A percentile compares a stretch with the other conserved stretches of the same genome.
phyloP scores from a whole-genome alignment of 1,140 invertebrate genomes.

The Calliphora vicina region DNA sequence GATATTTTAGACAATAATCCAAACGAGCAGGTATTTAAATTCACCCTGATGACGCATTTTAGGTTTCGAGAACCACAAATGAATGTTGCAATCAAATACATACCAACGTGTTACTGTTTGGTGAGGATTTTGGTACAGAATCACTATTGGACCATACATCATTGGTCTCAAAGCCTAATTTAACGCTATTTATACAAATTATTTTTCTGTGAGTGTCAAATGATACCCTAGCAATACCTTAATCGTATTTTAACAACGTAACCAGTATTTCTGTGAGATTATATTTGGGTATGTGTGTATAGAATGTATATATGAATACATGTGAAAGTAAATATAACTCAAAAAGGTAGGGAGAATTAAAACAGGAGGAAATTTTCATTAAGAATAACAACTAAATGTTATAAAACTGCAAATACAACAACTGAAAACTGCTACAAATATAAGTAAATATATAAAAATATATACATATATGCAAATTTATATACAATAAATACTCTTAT shows the following conservation, averaged over 20 bases:
- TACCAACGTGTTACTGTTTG: no score
- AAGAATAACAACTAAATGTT: conserved; percentile 5
- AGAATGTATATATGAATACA: neutral
- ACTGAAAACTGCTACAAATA: neutral
- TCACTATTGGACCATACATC: no score
- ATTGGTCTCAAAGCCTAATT: no score
- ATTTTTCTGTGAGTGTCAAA: neutral
- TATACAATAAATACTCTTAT: no score
- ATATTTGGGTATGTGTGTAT: neutral
- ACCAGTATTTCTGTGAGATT: neutral
- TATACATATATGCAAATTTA: neutral
- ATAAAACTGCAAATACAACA: neutral
- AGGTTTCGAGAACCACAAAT: no score
- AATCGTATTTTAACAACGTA: neutral
- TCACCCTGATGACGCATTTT: no score
- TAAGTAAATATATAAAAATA: neutral
- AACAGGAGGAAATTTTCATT: conserved; percentile 2
- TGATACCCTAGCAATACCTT: neutral
- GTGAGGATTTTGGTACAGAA: no score
- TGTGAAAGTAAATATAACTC: neutral
- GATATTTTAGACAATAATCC: no score
- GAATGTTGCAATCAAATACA: no score
- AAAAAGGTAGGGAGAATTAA: neutral
- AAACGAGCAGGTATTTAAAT: no score
- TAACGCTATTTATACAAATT: no score